Evolutionary conservation across 2,888 invertebrate genomes (phyloP).

Genomic region (Caprella mutica): DNA sequence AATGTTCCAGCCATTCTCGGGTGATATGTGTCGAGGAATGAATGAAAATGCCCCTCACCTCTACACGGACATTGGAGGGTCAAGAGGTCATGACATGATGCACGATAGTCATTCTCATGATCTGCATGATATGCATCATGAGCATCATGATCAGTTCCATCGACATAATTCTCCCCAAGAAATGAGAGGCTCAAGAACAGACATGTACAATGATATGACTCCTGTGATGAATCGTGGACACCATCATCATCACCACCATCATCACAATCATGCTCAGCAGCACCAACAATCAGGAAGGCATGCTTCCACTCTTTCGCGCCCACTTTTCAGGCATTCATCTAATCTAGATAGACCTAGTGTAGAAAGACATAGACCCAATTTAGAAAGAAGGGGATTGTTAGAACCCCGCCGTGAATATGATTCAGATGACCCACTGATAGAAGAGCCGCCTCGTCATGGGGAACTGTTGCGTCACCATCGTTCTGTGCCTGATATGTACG

Average conservation of each 20-base stretch:
- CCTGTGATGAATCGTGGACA: slow-evolving; percentile 16
- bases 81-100: slow-evolving; percentile 8
- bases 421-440: slow-evolving; percentile 23
- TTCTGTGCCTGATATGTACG: slow-evolving; percentile 33
- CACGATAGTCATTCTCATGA: slow-evolving; percentile 12
- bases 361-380: slow-evolving; percentile 22
- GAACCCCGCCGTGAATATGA: slow-evolving; percentile 29
- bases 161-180: slow-evolving; percentile 32
- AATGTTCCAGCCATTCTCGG: slow-evolving; percentile 26
- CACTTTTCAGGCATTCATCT: slow-evolving; percentile 23
- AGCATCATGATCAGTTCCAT: slow-evolving; percentile 25
- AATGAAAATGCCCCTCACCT: slow-evolving; percentile 18
- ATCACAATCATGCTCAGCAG: slow-evolving; percentile 17
- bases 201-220: slow-evolving; percentile 16
- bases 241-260: slow-evolving; percentile 28
- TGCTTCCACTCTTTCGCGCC: slow-evolving; percentile 17
- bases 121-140: slow-evolving; percentile 16
- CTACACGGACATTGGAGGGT: slow-evolving; percentile 11
- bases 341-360: slow-evolving; percentile 30
- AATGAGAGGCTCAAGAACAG: slow-evolving; percentile 18
- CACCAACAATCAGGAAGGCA: slow-evolving; percentile 13
- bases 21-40: slow-evolving; percentile 27
- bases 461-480: slow-evolving; percentile 31
- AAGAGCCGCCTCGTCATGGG: slow-evolving; percentile 15
- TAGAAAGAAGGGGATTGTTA: slow-evolving; percentile 18